Evolutionary conservation across 2,797 vertebrate species (phyloP), one percentile per base, ranked within the genome.

Genomic region (Coranthus polyacanthus): DNA sequence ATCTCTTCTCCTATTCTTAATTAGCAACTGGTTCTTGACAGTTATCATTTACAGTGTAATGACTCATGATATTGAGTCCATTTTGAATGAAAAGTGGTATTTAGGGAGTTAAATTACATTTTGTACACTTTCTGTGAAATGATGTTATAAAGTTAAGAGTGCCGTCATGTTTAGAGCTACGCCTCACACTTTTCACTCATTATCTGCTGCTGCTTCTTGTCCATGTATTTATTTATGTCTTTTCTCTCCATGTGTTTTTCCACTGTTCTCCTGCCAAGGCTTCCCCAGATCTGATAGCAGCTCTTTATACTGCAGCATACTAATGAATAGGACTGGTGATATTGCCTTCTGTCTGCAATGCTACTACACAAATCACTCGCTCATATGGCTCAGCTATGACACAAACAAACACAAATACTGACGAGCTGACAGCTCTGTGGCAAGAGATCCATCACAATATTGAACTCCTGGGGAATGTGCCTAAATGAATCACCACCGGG

Each of bases 321-420:
- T 75, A 86, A 91, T 87, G 77, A 87, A 80, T 50, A 69, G 54
- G 56, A 72, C 73, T 68, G 74, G 61, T 75, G 71, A 82, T 82
- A 81, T 64, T 75, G 64, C 74, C 75, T 68, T 78, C 72, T 77
- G 78, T 74, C 88, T 78, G 76, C 81, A 84, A 63, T 55, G 58
- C 73, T 75, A 65, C 68, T 57, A 51, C 72, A 89, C 77, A 87
- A 83, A 90, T 85, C 88, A 86, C 50, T 77, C 24, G 29, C 72
- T 84, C 58, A 50, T 68, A 75, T 69, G 64, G 79, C 62, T 55
- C 2, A 55, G 67, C 84, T 67, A 73, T 85, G 86, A 85, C 85
- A 72, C 80, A 81, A 78, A 81, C 75, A 82, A 82, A 88, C 75
- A 89, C 90, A 84, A 85, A 88, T 74, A 84, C 80, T 63, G 80